Conservation (phyloP, 2,888 invertebrate species). For the Andricus quercusramuli region DNA sequence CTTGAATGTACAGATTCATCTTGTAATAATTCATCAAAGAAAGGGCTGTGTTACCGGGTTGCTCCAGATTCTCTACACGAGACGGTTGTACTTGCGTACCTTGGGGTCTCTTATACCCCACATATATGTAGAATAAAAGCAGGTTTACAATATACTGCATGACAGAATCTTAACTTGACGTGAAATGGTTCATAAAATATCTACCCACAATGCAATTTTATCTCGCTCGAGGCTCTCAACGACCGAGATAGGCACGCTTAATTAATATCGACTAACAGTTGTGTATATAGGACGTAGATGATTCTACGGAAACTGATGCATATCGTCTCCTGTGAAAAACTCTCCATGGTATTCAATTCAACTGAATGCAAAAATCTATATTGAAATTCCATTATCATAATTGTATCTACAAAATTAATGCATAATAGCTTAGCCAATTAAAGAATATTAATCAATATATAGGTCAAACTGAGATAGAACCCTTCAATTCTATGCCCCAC, state of each 20-base stretch:
- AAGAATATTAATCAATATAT: too few relatives aligned
- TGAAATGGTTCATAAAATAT: slow-evolving; percentile 52
- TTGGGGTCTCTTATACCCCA: slow-evolving; percentile 5
- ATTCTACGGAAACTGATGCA: slow-evolving; percentile 27
- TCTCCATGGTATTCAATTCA: neutral
- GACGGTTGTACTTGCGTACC: neutral
- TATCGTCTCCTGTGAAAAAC: slow-evolving; percentile 13
- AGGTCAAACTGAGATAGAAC: too few relatives aligned
- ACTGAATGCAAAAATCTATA: neutral
- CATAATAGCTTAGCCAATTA: neutral
- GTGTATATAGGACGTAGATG: slow-evolving; percentile 12
- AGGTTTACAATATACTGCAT: neutral
- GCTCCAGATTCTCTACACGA: slow-evolving; percentile 42
- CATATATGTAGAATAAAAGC: neutral
- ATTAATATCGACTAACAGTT: slow-evolving; percentile 49
- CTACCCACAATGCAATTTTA: slow-evolving; percentile 7
- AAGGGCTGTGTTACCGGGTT: slow-evolving; percentile 49
- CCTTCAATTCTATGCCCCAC: too few relatives aligned
- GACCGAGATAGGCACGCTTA: slow-evolving; percentile 38
- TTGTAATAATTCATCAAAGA: slow-evolving; percentile 50
- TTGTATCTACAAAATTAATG: neutral
- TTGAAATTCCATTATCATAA: neutral
- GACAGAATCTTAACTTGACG: slow-evolving; percentile 48
- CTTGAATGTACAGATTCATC: slow-evolving; percentile 16
- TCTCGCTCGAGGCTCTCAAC: slow-evolving; percentile 1